Evolutionary conservation across 2,797 vertebrate species (phyloP).

Genomic region (Synaphobranchus kaupii): DNA sequence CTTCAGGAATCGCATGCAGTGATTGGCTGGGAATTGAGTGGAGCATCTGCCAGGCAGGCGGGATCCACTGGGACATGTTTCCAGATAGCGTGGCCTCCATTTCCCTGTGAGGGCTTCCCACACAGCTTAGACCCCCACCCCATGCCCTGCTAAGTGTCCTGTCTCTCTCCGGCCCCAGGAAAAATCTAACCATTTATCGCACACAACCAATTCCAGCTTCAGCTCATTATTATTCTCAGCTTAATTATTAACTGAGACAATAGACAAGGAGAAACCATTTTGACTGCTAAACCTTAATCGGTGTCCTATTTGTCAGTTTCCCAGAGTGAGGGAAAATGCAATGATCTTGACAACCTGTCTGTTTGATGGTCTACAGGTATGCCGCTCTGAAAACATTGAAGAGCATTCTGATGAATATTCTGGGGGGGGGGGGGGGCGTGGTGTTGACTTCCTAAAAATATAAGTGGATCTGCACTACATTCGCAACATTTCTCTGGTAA

Average conservation of each 20-base stretch:
- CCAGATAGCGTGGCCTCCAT: background rate
- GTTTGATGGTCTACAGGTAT: too few relatives aligned
- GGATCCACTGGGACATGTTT: background rate
- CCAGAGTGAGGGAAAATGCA: too few relatives aligned
- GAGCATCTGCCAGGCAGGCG: slow-evolving; percentile 4
- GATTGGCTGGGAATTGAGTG: background rate
- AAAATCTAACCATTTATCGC: background rate
- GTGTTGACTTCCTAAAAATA: background rate
- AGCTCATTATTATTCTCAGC: background rate
- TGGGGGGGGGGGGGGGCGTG: too few relatives aligned
- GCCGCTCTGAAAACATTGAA: background rate
- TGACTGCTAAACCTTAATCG: background rate
- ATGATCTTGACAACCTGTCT: too few relatives aligned
- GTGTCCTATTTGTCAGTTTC: too few relatives aligned
- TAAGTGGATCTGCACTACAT: background rate
- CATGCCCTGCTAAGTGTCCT: background rate
- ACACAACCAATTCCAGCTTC: background rate
- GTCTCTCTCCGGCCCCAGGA: background rate
- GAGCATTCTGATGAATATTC: too few relatives aligned
- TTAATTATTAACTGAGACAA: background rate
- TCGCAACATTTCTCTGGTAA: background rate
- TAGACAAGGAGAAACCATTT: background rate
- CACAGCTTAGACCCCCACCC: background rate
- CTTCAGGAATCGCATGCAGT: background rate
- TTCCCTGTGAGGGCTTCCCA: background rate